Evolutionary conservation across 2,113 vertebrate genomes (phyloP).

Genomic region (Ceyx margarethae): DNA sequence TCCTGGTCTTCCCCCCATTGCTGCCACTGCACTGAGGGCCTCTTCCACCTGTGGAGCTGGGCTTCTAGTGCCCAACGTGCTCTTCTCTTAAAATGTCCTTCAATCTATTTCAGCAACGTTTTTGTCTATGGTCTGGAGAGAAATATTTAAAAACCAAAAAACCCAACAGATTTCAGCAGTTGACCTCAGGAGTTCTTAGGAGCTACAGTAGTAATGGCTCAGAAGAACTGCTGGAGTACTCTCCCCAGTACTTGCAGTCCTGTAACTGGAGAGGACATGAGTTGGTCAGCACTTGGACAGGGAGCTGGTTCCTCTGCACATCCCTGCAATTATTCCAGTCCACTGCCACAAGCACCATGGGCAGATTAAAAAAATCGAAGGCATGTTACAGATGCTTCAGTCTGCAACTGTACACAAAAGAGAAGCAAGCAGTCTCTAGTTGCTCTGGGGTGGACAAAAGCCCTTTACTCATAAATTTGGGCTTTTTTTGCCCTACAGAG

Average conservation of each 20-base stretch:
- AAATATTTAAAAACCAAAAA: not conserved
- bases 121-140: not conserved
- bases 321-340: not conserved
- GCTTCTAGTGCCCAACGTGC: not conserved
- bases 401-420: not conserved
- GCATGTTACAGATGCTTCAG: not conserved
- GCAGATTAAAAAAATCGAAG: not conserved
- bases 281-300: not conserved
- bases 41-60: not conserved
- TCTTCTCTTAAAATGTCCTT: not conserved
- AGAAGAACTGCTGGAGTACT: not conserved
- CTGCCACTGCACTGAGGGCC: not conserved
- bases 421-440: accelerated
- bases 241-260: not conserved
- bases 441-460: not conserved
- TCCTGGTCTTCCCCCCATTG: not conserved
- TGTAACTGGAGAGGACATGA: accelerated
- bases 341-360: not conserved
- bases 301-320: not conserved
- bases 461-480: not conserved
- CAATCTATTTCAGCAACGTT: not conserved
- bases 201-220: not conserved
- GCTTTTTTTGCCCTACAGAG: not conserved
- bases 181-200: constrained; percentile 13
- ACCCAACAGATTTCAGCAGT: constrained; percentile 1